Evolutionary conservation across 2,113 vertebrate genomes (phyloP).

Genomic region (Opisthocomus hoazin): DNA sequence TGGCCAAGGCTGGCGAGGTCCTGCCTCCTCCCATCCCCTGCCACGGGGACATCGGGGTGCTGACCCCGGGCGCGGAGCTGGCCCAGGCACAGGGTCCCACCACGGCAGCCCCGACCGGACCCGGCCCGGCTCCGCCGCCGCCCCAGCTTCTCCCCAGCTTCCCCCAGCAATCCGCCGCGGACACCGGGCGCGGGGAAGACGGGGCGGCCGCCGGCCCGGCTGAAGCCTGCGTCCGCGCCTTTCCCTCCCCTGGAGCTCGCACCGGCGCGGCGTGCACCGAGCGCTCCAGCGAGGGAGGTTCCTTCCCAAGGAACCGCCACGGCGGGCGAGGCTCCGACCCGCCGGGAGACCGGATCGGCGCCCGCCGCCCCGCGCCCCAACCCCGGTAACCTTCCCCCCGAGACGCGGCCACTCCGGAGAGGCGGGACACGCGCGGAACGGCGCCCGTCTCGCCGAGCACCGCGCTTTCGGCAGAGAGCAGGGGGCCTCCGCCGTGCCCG

Average conservation of each 20-base stretch:
- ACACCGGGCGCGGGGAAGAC: rapidly evolving
- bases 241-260: too few species aligned
- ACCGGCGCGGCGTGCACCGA: neutral
- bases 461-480: too few species aligned
- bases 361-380: too few species aligned
- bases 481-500: neutral
- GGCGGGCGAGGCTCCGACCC: neutral
- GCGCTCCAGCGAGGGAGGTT: neutral
- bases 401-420: rapidly evolving
- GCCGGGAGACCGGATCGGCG: too few species aligned
- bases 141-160: neutral
- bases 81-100: neutral
- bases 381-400: neutral
- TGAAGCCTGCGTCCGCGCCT: neutral
- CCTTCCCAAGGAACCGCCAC: neutral
- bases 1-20: neutral
- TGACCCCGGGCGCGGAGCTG: neutral
- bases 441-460: rapidly evolving
- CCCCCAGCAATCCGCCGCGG: rapidly evolving
- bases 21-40: rapidly evolving
- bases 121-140: neutral
- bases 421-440: rapidly evolving
- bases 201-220: neutral
- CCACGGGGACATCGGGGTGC: rapidly evolving
- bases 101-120: rapidly evolving